Evolutionary conservation across 2,888 invertebrate genomes (phyloP).

Genomic region (Cephus pygmeus): DNA sequence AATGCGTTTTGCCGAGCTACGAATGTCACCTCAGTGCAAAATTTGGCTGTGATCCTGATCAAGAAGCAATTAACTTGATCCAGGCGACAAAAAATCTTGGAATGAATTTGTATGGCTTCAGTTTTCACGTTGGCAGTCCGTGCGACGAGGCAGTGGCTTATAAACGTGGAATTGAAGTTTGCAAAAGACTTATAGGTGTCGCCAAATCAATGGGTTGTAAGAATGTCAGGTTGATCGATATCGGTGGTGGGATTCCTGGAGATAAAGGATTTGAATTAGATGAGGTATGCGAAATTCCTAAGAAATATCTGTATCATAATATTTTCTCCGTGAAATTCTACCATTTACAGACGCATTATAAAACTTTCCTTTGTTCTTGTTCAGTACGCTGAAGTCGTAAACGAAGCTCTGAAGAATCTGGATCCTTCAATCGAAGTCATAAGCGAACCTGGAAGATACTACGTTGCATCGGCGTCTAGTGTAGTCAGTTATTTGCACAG

Average conservation of each 20-base stretch:
- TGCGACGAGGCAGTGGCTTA: conserved; percentile 67
- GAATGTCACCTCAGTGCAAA: conserved; percentile 45
- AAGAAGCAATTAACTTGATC: conserved; percentile 48
- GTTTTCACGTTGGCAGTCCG: conserved; percentile 58
- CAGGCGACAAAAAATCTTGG: conserved; percentile 43
- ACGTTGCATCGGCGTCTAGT: conserved; percentile 72
- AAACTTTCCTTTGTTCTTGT: conserved; percentile 16
- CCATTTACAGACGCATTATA: background rate
- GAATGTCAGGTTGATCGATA: conserved; percentile 69
- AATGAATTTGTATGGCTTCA: conserved; percentile 56
- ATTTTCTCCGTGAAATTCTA: background rate
- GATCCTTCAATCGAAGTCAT: conserved; percentile 66
- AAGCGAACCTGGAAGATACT: conserved; percentile 74
- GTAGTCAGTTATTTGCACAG: conserved; percentile 70
- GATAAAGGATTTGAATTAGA: conserved; percentile 61
- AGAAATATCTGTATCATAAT: background rate
- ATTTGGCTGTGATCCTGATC: conserved; percentile 56
- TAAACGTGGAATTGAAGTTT: conserved; percentile 67
- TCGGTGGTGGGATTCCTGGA: conserved; percentile 74
- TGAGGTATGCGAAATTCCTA: conserved; percentile 52
- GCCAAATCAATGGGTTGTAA: conserved; percentile 67
- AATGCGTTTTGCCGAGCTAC: conserved; percentile 44
- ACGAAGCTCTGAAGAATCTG: conserved; percentile 67
- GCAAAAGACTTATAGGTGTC: conserved; percentile 67
- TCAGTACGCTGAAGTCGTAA: conserved; percentile 65